Conservation (phyloP, 2,113 vertebrate species). For the Saccopteryx leptura region DNA sequence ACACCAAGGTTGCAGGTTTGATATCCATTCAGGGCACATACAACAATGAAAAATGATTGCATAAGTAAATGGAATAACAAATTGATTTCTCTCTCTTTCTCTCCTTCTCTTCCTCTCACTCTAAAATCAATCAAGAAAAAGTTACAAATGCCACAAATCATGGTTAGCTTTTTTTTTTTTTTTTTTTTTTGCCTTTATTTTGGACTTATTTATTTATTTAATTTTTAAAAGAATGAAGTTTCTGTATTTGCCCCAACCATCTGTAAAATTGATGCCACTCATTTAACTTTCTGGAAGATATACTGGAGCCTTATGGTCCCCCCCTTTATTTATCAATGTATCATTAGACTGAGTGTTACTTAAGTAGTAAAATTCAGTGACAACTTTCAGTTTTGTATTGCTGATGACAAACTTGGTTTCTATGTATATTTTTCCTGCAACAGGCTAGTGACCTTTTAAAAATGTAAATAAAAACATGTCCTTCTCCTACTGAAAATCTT, state of each 20-base stretch:
- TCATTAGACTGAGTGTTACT: not conserved
- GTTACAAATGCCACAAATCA: too few relatives aligned
- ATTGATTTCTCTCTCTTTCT: too few relatives aligned
- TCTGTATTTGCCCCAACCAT: not conserved
- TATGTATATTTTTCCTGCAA: not conserved
- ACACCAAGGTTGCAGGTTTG: too few relatives aligned
- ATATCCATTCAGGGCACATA: too few relatives aligned
- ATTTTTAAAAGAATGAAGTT: not conserved
- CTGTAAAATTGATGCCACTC: constrained; percentile 7
- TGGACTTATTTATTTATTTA: not conserved
- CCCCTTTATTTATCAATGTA: not conserved
- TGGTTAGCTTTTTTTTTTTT: too few relatives aligned
- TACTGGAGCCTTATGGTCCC: not conserved
- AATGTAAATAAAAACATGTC: constrained; percentile 44
- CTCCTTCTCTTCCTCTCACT: too few relatives aligned
- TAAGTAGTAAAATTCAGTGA: not conserved
- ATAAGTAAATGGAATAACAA: too few relatives aligned
- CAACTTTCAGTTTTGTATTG: constrained; percentile 1
- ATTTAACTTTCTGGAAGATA: constrained; percentile 8
- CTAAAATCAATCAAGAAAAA: too few relatives aligned
- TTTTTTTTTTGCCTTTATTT: too few relatives aligned
- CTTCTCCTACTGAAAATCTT: constrained; percentile 24
- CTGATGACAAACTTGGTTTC: constrained; percentile 39
- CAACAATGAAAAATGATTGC: too few relatives aligned
- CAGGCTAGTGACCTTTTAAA: constrained; percentile 34